Evolutionary conservation across 2,797 vertebrate genomes (phyloP).

Genomic region (Tolypeutes matacus): DNA sequence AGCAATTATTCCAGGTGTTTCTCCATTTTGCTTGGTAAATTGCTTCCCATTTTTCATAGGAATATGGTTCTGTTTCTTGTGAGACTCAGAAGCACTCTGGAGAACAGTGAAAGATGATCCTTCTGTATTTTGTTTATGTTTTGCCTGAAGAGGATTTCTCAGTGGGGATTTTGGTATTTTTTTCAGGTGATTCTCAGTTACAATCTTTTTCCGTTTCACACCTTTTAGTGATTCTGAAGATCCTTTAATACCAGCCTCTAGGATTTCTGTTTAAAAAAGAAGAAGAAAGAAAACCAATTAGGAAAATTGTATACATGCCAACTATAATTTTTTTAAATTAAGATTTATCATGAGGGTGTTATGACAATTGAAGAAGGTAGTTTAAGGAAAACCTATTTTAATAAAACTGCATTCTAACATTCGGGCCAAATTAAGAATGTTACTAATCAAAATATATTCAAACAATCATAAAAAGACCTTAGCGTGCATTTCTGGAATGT

Average conservation of each 20-base stretch:
- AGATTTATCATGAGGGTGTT: not conserved
- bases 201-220: slow-evolving; percentile 98
- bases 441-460: not conserved
- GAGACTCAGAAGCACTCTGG: slow-evolving; percentile 83
- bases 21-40: slow-evolving; percentile 87
- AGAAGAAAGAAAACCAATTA: slow-evolving; percentile 71
- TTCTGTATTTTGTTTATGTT: slow-evolving; percentile 88
- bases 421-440: not conserved
- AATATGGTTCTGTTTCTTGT: slow-evolving; percentile 81
- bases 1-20: slow-evolving; percentile 84
- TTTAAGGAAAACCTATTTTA: not conserved
- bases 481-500: not conserved
- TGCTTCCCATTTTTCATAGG: slow-evolving; percentile 87
- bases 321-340: not conserved
- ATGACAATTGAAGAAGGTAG: not conserved
- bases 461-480: not conserved
- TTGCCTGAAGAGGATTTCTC: slow-evolving; percentile 93
- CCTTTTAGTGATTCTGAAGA: slow-evolving; percentile 94
- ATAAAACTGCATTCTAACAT: not conserved
- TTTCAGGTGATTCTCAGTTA: slow-evolving; percentile 96
- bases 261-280: slow-evolving; percentile 88
- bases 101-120: slow-evolving; percentile 85
- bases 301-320: not conserved
- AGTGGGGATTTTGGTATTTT: slow-evolving; percentile 98
- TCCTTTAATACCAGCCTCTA: slow-evolving; percentile 91